Evolutionary conservation across 2,113 vertebrate species (phyloP).

Genomic region (Nansenia antarctica): DNA sequence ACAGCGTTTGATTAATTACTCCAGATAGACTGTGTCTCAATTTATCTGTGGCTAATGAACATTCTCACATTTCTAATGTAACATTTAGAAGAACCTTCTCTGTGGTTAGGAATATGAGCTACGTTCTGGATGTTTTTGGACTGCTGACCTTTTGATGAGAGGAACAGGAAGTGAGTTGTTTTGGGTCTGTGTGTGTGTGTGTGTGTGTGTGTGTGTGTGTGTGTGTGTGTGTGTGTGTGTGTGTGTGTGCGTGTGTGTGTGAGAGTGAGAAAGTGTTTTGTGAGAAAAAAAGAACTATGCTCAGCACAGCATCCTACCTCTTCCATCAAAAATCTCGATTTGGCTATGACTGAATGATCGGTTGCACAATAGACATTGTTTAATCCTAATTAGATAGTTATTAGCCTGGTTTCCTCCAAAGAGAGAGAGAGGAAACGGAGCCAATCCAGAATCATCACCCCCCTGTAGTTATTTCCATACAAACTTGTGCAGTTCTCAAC

Average conservation of each 20-base stretch:
- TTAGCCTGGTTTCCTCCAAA: too few species aligned
- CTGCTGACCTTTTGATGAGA: not conserved
- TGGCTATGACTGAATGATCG: not conserved
- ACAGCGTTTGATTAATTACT: slow-evolving; percentile 78
- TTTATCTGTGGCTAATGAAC: slow-evolving; percentile 4
- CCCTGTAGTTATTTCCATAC: not conserved
- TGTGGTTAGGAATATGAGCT: not conserved
- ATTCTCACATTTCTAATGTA: not conserved
- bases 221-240: not conserved
- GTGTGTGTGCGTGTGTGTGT: not conserved
- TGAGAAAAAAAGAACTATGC: too few species aligned
- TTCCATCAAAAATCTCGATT: not conserved
- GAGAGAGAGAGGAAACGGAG: too few species aligned
- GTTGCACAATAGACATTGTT: too few species aligned
- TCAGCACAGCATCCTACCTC: not conserved
- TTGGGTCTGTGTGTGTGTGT: slow-evolving; percentile 8
- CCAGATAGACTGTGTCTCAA: slow-evolving; percentile 44
- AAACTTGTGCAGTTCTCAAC: not conserved
- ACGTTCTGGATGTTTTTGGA: not conserved
- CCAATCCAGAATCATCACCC: not conserved
- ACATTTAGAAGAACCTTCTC: slow-evolving; percentile 6
- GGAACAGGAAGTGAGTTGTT: not conserved
- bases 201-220: slow-evolving; percentile 8
- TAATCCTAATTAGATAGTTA: too few species aligned
- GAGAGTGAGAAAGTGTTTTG: not conserved